phyloP scores from a whole-genome alignment of 2,113 vertebrate species.

The Vicugna pacos region DNA sequence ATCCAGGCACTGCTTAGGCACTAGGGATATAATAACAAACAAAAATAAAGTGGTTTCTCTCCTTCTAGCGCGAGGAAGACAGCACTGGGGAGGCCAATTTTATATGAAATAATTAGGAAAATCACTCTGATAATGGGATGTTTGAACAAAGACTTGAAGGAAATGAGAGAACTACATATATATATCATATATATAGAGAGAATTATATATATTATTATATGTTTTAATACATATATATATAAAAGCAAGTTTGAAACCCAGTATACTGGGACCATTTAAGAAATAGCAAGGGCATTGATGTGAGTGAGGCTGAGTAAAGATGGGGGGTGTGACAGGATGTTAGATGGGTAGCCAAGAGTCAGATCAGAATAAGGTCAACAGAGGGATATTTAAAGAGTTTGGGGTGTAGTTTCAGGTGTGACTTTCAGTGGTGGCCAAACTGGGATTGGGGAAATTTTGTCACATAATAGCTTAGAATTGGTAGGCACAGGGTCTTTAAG shows the following conservation, averaged over 20 bases:
- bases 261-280: not conserved
- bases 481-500: not conserved
- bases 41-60: slow-evolving; percentile 14
- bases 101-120: not conserved
- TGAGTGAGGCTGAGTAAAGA: not conserved
- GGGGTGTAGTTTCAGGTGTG: not conserved
- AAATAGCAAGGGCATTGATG: not conserved
- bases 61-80: not conserved
- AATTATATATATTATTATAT: not conserved
- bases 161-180: not conserved
- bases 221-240: not conserved
- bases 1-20: not conserved
- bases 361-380: slow-evolving; percentile 6
- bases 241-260: not conserved
- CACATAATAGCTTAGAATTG: not conserved
- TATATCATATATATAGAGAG: not conserved
- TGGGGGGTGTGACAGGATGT: not conserved
- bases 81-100: not conserved
- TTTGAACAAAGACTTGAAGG: not conserved
- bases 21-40: not conserved
- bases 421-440: not conserved
- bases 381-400: not conserved
- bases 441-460: not conserved
- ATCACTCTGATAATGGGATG: not conserved
- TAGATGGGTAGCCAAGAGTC: not conserved